These are phyloP conservation scores for Tridacna crocea DNA, from an alignment of 2,888 invertebrate genomes.

Conservation along the genomic window DNA sequence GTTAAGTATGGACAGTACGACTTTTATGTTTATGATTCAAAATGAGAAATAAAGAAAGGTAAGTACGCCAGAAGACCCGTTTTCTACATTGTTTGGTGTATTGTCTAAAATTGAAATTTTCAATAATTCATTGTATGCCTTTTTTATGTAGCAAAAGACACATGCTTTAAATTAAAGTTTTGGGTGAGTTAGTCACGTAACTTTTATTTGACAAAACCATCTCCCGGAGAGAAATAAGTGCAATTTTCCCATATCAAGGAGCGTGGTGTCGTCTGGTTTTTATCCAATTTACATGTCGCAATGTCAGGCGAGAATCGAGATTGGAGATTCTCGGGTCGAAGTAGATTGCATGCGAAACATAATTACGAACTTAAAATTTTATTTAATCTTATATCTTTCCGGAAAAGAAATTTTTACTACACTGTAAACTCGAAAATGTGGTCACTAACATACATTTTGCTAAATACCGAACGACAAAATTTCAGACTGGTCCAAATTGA, in stretches of 20 bases:
- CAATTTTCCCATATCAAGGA: constrained; percentile 11
- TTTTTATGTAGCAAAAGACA: too few relatives aligned
- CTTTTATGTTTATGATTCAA: background rate
- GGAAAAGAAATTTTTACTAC: too few relatives aligned
- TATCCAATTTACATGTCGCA: constrained; percentile 22
- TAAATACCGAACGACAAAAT: too few relatives aligned
- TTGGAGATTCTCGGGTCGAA: constrained; percentile 4
- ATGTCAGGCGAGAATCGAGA: constrained; percentile 18
- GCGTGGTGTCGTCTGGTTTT: constrained; percentile 16
- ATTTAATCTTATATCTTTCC: background rate
- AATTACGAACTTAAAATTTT: constrained; percentile 14
- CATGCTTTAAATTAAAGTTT: too few relatives aligned
- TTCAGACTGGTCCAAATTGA: too few relatives aligned
- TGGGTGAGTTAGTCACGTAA: background rate
- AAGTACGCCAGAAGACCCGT: background rate
- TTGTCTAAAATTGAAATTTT: too few relatives aligned
- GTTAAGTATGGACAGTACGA: background rate
- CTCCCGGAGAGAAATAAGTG: constrained; percentile 14
- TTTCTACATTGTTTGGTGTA: too few relatives aligned
- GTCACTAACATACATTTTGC: too few relatives aligned
- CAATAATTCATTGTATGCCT: too few relatives aligned
- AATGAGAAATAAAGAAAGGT: background rate
- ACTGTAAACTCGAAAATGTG: too few relatives aligned
- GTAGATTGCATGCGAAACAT: constrained; percentile 16
- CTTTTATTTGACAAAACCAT: constrained; percentile 23